These are phyloP conservation scores for Patella depressa DNA, from an alignment of 2,888 invertebrate species.

Conservation along the genomic window DNA sequence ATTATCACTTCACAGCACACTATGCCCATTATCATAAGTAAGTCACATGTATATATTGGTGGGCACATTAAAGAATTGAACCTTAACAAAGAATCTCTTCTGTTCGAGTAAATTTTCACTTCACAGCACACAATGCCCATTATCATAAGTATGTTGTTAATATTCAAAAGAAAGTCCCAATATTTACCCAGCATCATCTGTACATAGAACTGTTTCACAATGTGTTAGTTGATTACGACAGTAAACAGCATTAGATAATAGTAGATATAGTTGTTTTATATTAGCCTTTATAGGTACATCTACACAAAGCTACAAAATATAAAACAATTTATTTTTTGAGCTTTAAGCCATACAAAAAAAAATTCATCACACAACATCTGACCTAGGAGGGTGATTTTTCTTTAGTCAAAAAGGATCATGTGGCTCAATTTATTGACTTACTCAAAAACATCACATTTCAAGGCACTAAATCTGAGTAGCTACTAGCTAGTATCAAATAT, in stretches of 20 bases:
- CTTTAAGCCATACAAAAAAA: not conserved
- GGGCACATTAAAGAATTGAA: no score
- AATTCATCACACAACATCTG: no score
- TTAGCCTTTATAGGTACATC: constrained; percentile 54
- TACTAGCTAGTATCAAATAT: no score
- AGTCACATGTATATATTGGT: no score
- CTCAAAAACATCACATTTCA: no score
- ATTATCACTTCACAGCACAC: not conserved
- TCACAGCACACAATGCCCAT: not conserved
- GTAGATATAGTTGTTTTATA: constrained; percentile 54
- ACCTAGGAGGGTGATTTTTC: not conserved
- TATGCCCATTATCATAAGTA: not conserved
- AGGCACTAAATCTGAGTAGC: no score
- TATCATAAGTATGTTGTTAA: not conserved
- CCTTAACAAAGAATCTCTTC: no score
- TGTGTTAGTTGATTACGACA: constrained; percentile 61
- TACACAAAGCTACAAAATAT: constrained; percentile 47
- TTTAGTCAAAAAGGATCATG: not conserved
- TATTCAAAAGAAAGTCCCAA: not conserved
- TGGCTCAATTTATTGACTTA: no score
- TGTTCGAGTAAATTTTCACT: not conserved
- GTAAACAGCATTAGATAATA: constrained; percentile 60
- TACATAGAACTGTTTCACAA: constrained; percentile 57
- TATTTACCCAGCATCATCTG: constrained; percentile 54
- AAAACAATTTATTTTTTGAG: not conserved